These are phyloP conservation scores for Chrysocyon brachyurus DNA, from an alignment of 2,797 vertebrate genomes.

Conservation along the genomic window DNA sequence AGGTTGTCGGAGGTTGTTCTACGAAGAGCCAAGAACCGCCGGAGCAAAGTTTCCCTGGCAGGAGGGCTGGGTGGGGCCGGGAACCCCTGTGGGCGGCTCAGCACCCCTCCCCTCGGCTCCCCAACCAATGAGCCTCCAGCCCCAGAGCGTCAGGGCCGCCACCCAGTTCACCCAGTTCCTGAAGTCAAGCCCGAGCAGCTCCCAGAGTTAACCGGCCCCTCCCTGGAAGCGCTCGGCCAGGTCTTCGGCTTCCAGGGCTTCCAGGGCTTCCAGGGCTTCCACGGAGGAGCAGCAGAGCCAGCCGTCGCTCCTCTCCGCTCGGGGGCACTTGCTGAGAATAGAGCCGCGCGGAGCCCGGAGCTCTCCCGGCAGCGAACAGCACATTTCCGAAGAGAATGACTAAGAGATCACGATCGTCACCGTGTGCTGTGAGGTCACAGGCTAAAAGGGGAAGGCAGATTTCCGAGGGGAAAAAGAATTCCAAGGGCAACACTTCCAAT, in stretches of 20 bases:
- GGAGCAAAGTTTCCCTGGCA: not conserved
- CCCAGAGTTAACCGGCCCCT: slow-evolving; percentile 50
- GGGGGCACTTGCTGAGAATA: not conserved
- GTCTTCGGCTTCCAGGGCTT: too few relatives aligned
- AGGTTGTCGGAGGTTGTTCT: not conserved
- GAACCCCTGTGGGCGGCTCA: slow-evolving; percentile 77
- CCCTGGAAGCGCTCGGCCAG: not conserved
- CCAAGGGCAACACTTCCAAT: not conserved
- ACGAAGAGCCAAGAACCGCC: not conserved
- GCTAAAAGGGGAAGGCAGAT: not conserved
- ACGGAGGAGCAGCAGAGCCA: too few relatives aligned
- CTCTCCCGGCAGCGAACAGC: too few relatives aligned
- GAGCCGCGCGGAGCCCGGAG: too few relatives aligned
- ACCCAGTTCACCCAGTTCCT: slow-evolving; percentile 85
- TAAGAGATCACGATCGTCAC: not conserved
- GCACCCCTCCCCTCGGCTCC: slow-evolving; percentile 24
- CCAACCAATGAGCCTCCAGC: slow-evolving; percentile 69
- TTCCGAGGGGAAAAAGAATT: too few relatives aligned
- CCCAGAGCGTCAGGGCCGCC: slow-evolving; percentile 57
- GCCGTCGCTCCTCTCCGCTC: too few relatives aligned
- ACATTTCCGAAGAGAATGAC: not conserved
- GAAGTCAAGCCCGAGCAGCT: not conserved
- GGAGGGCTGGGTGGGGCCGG: not conserved
- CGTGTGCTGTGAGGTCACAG: not conserved
- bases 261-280: too few relatives aligned